These are phyloP conservation scores for Sorex araneus DNA, from an alignment of 2,113 vertebrate genomes.

Conservation along the genomic window DNA sequence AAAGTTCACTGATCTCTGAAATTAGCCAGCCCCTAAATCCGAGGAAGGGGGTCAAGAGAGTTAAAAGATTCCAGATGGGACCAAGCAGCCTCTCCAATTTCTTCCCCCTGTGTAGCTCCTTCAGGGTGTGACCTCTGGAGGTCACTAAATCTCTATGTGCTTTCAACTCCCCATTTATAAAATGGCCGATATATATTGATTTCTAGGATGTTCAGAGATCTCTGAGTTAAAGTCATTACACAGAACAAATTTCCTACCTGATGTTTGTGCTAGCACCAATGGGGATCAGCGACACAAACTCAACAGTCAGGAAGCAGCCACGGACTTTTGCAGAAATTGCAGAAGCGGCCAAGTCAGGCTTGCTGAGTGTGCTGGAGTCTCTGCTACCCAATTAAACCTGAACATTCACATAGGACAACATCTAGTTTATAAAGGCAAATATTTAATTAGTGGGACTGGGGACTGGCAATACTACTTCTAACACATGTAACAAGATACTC, in stretches of 20 bases:
- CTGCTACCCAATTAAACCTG: conserved; percentile 68
- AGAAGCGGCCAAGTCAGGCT: background rate
- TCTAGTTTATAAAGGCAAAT: conserved; percentile 84
- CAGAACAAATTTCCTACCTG: conserved; percentile 38
- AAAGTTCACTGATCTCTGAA: conserved; percentile 75
- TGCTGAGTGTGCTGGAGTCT: conserved; percentile 66
- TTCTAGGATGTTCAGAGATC: conserved; percentile 51
- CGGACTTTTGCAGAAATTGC: background rate
- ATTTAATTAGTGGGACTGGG: conserved; percentile 85
- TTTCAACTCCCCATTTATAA: conserved; percentile 86
- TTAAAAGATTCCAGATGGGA: conserved; percentile 83
- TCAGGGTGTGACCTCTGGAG: conserved; percentile 71
- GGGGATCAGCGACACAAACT: background rate
- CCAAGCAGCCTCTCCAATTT: conserved; percentile 58
- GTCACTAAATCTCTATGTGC: conserved; percentile 78
- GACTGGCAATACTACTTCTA: conserved; percentile 85
- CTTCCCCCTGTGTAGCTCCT: conserved; percentile 68
- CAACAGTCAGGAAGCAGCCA: background rate
- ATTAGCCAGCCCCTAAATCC: conserved; percentile 60
- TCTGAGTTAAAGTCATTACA: conserved; percentile 35
- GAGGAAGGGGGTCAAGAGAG: conserved; percentile 58
- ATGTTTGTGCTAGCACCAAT: background rate
- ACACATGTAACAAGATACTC: conserved; percentile 87
- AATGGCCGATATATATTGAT: conserved; percentile 61
- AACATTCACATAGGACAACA: conserved; percentile 68